A percentile compares a stretch with the other conserved stretches of the same genome.
Evolutionary conservation across 1,140 invertebrate genomes (phyloP).

Genomic region (Spodoptera frugiperda): DNA sequence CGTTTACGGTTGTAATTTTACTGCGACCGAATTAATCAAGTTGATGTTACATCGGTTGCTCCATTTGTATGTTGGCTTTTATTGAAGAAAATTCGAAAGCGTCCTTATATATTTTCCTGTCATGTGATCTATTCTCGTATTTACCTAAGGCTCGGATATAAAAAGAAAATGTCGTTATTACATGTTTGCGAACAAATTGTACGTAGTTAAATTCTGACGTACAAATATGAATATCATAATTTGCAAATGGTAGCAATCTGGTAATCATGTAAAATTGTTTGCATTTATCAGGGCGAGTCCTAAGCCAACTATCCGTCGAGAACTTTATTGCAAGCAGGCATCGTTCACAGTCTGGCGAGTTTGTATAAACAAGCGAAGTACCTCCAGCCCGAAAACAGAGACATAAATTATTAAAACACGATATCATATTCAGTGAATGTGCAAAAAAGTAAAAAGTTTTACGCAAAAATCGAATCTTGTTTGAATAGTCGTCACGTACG

Average conservation of each 20-base stretch:
- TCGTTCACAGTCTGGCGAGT: slow-evolving; percentile 7
- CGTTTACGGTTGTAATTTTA: slow-evolving; percentile 51
- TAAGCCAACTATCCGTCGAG: slow-evolving; percentile 25
- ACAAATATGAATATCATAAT: slow-evolving; percentile 8
- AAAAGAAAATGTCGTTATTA: no score
- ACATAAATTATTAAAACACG: slow-evolving; percentile 37
- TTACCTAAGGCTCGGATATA: no score
- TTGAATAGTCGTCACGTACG: slow-evolving; percentile 32
- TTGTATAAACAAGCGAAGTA: slow-evolving; percentile 25
- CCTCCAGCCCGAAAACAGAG: slow-evolving; percentile 20
- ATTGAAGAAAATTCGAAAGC: slow-evolving; percentile 38
- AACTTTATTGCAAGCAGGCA: slow-evolving; percentile 23
- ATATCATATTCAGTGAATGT: slow-evolving; percentile 38
- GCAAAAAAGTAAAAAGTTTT: slow-evolving; percentile 27
- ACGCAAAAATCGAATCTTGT: slow-evolving; percentile 34
- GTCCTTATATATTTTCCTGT: slow-evolving; percentile 10
- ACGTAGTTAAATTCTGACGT: no score
- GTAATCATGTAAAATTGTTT: slow-evolving; percentile 8
- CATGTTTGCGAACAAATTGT: no score
- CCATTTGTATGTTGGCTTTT: slow-evolving; percentile 33
- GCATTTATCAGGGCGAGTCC: not conserved
- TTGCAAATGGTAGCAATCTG: not conserved
- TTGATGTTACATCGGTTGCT: slow-evolving; percentile 47
- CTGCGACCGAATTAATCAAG: slow-evolving; percentile 52
- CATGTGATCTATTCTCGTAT: no score